Evolutionary conservation across 1,140 invertebrate genomes (phyloP).

Genomic region (Campodea augens): DNA sequence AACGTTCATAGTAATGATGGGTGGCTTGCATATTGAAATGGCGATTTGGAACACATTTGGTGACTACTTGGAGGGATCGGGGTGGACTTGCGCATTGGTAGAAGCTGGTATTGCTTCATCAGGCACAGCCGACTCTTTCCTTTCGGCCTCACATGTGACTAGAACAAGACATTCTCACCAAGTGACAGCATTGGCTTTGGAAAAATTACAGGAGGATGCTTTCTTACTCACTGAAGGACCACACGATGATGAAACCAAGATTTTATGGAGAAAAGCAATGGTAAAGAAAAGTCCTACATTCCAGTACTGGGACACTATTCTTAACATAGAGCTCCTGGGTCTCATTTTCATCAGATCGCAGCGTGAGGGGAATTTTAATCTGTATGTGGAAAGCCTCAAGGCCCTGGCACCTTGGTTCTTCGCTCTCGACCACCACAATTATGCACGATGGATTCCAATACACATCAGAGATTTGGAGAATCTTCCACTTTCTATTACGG

Average conservation of each 20-base stretch:
- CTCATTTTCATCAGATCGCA: conserved; percentile 8
- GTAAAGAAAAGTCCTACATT: conserved; percentile 4
- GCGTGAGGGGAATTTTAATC: conserved; percentile 3
- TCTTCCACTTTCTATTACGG: neutral
- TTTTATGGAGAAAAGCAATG: neutral
- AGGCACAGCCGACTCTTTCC: conserved; percentile 12
- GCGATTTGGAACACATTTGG: conserved; percentile 14
- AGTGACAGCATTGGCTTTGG: conserved; percentile 6
- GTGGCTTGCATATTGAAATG: conserved; percentile 15
- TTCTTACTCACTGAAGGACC: neutral
- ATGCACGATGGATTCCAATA: conserved; percentile 14
- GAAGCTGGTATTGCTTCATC: conserved; percentile 9
- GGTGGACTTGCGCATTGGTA: conserved; percentile 13
- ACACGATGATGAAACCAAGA: conserved; percentile 4
- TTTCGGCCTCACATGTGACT: conserved; percentile 8
- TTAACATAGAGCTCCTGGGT: conserved; percentile 7
- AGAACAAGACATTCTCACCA: conserved; percentile 13
- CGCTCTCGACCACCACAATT: conserved; percentile 11
- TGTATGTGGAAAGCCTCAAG: conserved; percentile 7
- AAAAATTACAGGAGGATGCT: conserved; percentile 7
- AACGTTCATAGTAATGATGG: conserved; percentile 16
- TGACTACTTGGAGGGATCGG: conserved; percentile 13
- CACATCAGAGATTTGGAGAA: conserved; percentile 11
- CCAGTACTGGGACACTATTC: conserved; percentile 9
- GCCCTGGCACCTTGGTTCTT: conserved; percentile 8